A percentile compares a stretch with the other conserved stretches of the same genome.
Conservation (phyloP, 2,888 invertebrate genomes). For the Molorchus minor region DNA sequence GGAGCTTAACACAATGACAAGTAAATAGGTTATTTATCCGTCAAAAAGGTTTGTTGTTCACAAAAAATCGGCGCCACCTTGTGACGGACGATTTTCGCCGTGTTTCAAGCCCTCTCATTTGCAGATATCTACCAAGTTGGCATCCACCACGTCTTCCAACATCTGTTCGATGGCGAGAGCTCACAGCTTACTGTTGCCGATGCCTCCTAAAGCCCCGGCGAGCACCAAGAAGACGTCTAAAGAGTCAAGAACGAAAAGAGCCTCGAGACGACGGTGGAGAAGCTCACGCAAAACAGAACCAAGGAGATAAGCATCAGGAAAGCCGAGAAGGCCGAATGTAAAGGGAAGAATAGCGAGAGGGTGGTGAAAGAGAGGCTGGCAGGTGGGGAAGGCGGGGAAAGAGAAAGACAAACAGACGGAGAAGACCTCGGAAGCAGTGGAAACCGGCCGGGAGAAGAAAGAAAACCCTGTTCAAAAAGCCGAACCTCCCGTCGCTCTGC, state of each 20-base stretch:
- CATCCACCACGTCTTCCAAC: slow-evolving; percentile 28
- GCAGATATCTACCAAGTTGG: slow-evolving; percentile 33
- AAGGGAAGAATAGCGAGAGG: background rate
- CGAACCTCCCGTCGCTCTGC: background rate
- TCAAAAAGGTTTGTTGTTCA: too few species aligned
- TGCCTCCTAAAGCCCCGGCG: slow-evolving; percentile 29
- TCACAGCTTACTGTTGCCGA: slow-evolving; percentile 22
- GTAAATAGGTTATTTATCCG: too few species aligned
- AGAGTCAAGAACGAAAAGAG: slow-evolving; percentile 57
- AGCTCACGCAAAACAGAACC: slow-evolving; percentile 56
- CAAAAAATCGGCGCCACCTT: too few species aligned
- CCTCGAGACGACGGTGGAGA: slow-evolving; percentile 58
- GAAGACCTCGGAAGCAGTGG: background rate
- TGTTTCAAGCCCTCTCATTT: too few species aligned
- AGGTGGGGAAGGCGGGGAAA: slow-evolving; percentile 1
- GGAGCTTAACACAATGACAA: too few species aligned
- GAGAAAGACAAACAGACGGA: background rate
- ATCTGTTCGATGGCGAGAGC: slow-evolving; percentile 28
- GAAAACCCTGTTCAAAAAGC: background rate
- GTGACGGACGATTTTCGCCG: too few species aligned
- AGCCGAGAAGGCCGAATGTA: background rate
- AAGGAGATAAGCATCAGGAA: slow-evolving; percentile 49
- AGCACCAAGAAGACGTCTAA: slow-evolving; percentile 38
- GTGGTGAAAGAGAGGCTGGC: slow-evolving; percentile 2
- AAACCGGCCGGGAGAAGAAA: background rate